Evolutionary conservation across 2,888 invertebrate species (phyloP), one percentile per base, ranked within the genome.

Genomic region (Macrophya annulata): DNA sequence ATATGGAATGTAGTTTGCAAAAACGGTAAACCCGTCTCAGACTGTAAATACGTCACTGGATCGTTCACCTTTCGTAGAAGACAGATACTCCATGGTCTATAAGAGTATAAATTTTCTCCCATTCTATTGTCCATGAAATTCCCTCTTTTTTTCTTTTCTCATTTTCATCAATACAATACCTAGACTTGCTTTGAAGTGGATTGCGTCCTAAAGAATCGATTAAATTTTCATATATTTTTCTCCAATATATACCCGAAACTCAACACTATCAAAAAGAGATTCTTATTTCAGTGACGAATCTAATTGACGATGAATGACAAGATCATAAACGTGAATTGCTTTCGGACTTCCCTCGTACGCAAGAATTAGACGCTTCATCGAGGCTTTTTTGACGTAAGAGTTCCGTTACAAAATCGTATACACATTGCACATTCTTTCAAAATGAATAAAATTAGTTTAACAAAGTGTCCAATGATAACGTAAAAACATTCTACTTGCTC

Each of bases 61-160:
- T 45, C 74, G 45, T 45, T 74, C 45, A 74, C 74, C 71, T 71
- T 71, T 71, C 74, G 10, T 45, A 25, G n/a, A 45, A 55, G n/a
- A 74, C 21, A 74, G 21, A n/a, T 9, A 74, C 45, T 45, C 74
- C 74, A 74, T 74, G 74, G 74, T 74, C 21, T 74, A 74, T 15
- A 21, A 74, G 74, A 25, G 74, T 17, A 12, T 25, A 8, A 71
- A 12, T 68, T 6, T 17, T 68, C 17, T 1, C 37, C 5, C 1
- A 5, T 37, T n/a, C 25, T 12, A 37, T n/a, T 43, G 9, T 9
- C n/a, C 40, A 10, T 3, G 31, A 31, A 31, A 40, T 9, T 9
- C 40, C n/a, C 17, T 5, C 0, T 51, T 51, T 1, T 17, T 17
- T 51, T 55, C 55, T 5, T 55, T 17, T 17, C n/a, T 4, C 31